A percentile compares a stretch with the other conserved stretches of the same genome.
phyloP scores from a whole-genome alignment of 2,797 vertebrate species.

The Pangasius krempfi region DNA sequence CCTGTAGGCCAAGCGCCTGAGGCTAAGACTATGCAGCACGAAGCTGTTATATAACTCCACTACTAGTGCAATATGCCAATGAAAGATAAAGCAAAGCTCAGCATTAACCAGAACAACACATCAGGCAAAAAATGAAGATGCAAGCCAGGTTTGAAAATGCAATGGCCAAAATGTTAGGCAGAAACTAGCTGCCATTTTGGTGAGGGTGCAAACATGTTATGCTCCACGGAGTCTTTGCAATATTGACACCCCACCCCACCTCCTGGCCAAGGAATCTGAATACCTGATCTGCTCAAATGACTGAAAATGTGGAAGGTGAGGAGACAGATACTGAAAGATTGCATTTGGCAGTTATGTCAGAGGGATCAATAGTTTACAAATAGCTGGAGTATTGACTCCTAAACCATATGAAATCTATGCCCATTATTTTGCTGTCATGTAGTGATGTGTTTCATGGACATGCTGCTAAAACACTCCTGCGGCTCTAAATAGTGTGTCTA shows the following conservation, averaged over 20 bases:
- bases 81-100: not conserved
- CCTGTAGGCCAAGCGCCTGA: not conserved
- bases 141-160: not conserved
- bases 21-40: constrained; percentile 14
- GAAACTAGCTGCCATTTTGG: not conserved
- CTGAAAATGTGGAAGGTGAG: not conserved
- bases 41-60: not conserved
- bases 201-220: not conserved
- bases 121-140: not conserved
- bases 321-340: not conserved
- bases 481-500: not conserved
- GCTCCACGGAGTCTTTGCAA: not conserved
- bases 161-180: not conserved
- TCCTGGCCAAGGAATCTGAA: not conserved
- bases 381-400: too few species aligned
- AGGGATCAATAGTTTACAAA: not conserved
- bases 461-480: not conserved
- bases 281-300: not conserved
- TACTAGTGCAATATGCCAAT: not conserved
- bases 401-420: not conserved
- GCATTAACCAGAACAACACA: not conserved
- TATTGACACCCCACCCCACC: not conserved
- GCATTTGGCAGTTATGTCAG: not conserved
- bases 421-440: not conserved
- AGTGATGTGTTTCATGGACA: not conserved